Conservation (phyloP, 2,888 invertebrate genomes). For the Temnothorax unifasciatus region DNA sequence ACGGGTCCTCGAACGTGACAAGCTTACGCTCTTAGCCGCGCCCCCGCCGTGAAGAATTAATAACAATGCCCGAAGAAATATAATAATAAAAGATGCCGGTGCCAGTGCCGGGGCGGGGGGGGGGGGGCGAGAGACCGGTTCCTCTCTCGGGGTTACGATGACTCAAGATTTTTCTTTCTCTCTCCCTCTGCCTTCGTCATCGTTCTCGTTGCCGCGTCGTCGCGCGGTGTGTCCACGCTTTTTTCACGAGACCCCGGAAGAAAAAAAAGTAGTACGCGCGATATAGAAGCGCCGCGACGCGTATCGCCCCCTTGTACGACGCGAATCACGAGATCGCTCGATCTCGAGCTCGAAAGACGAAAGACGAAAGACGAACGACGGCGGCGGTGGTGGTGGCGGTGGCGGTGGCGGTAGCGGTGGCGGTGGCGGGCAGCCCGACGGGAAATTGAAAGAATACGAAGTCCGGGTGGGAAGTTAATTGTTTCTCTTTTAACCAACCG, state of each 20-base stretch:
- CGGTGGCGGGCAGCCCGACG: slow-evolving; percentile 30
- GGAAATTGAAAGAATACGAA: slow-evolving; percentile 54
- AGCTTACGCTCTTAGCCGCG: slow-evolving; percentile 81
- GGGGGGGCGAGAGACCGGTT: slow-evolving; percentile 29
- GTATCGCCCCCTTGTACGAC: slow-evolving; percentile 42
- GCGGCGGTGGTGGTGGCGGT: neutral
- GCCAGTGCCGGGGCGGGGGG: slow-evolving; percentile 9
- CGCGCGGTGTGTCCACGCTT: slow-evolving; percentile 45
- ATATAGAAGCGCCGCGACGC: slow-evolving; percentile 48
- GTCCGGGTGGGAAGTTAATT: slow-evolving; percentile 62
- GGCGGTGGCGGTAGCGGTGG: neutral
- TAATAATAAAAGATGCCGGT: slow-evolving; percentile 66
- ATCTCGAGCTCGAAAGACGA: slow-evolving; percentile 37
- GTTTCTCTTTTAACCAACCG: slow-evolving; percentile 58
- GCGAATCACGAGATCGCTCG: slow-evolving; percentile 28
- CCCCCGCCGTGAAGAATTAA: slow-evolving; percentile 79
- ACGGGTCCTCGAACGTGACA: slow-evolving; percentile 75
- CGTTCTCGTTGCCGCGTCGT: slow-evolving; percentile 33
- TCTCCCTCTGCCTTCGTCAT: neutral
- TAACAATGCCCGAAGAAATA: slow-evolving; percentile 78
- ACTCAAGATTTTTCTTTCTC: slow-evolving; percentile 34
- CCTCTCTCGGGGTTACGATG: slow-evolving; percentile 46
- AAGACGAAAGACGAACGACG: neutral
- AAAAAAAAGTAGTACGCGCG: slow-evolving; percentile 24
- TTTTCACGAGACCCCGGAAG: slow-evolving; percentile 21